Evolutionary conservation across 1,140 invertebrate species (phyloP), one percentile per base, ranked within the genome.

Genomic region (Neotoxoptera formosana): DNA sequence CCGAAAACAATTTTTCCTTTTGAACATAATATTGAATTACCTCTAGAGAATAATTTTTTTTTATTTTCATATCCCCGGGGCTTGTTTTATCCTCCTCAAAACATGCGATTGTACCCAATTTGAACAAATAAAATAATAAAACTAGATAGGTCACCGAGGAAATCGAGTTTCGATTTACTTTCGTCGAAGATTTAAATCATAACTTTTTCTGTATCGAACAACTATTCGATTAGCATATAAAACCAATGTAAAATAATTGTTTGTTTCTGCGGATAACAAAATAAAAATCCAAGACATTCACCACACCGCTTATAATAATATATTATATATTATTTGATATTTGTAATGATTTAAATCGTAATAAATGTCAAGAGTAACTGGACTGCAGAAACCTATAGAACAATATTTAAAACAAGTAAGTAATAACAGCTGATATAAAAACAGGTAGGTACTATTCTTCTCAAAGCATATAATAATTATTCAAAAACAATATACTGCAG

Each of bases 1-100:
- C 36, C 45, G 8, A 90, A 60, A 60, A 90, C 89, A 30, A 90
- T 90, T 90, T 25, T 67, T 90, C 56, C 17, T 67, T 48, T 45
- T n/a, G 56, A 47, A 67, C 56, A 90, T 90, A 67, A 90, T 90
- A 67, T 67, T 67, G 25, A 67, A 67, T 90, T 90, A 90, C 53
- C 25, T 90, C 25, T 67, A 7, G 89, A 45, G 53, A 90, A 90
- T 67, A 90, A 67, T 67, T 90, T 67, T 67, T 7, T 90, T 41
- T 7, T 90, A 30, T n/a, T 90, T 90, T 67, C 56, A n/a, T 67
- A n/a, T 67, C 89, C 89, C 89, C 1, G 7, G 88, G 88, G 88
- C 41, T 90, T 56, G 53, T 90, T 90, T 90, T 34, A 34, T 90
- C 51, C 56, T 90, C 30, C 7, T 60, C 53, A 11, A 45, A 67